Evolutionary conservation across 2,113 vertebrate species (phyloP), one percentile per base, ranked within the genome.

Genomic region (Tragelaphus scriptus): DNA sequence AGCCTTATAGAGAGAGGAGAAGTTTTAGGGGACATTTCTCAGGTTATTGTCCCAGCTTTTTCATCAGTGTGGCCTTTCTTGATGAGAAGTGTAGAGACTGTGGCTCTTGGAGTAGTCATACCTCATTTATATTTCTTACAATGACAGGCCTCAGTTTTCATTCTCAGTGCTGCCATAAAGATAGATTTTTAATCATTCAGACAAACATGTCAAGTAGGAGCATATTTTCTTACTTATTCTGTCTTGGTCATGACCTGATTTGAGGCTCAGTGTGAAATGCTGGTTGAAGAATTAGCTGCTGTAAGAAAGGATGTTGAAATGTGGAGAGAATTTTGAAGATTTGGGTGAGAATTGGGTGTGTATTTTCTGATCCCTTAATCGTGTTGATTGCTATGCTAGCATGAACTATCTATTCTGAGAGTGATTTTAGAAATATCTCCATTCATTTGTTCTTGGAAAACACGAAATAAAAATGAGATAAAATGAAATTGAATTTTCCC

Each of bases 401-500:
- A 68, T 96, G 68, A 85, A 40, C 75, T 28, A 9, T 90, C 58
- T 91, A 10, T 85, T 85, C 65, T 53, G 63, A 79, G 68, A 85
- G 56, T 82, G 44, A 49, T 75, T 95, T 95, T 85, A 79, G 47
- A 92, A 91, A 75, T 25, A 23, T 88, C 32, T 96, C 84, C 21
- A 53, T 80, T 95, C 77, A 59, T 77, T 92, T 91, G 49, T 90
- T 91, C 65, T 7, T 93, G 59, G 47, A 30, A 95, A 85, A 97
- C 85, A 65, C 32, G 89, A 95, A 80, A 91, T 79, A 58, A 59
- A 96, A 82, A 75, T 63, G n/a, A 94, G 32, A 81, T 75, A 53
- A 88, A 95, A 65, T 56, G 63, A 96, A 97, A 95, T 59, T 75
- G 82, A 87, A 79, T 96, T 97, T 95, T 30, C 10, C 7, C 36